phyloP scores from a whole-genome alignment of 1,140 invertebrate genomes.

The Lamellibrachia luymesi region DNA sequence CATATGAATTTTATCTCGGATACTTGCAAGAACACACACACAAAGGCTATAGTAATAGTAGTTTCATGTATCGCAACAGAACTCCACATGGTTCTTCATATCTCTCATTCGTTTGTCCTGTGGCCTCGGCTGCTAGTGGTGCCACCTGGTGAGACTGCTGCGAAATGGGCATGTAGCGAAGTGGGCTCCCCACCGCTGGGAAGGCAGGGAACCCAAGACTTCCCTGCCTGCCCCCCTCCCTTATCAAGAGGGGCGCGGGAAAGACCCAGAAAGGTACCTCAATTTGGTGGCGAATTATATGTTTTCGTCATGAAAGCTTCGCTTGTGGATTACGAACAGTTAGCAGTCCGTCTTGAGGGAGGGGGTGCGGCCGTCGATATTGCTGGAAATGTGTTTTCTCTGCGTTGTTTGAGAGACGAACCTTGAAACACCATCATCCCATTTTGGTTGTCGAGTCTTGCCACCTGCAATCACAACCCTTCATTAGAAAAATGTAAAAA shows the following conservation, averaged over 20 bases:
- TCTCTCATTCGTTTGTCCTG: background rate
- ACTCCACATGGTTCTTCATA: background rate
- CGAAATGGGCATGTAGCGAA: background rate
- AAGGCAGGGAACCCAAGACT: background rate
- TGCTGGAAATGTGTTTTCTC: constrained; percentile 4
- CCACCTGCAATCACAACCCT: background rate
- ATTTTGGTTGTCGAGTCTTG: background rate
- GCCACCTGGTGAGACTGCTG: background rate
- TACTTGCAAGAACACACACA: background rate
- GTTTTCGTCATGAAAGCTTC: background rate
- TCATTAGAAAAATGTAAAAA: background rate
- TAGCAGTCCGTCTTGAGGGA: background rate
- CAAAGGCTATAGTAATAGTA: background rate
- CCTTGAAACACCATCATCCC: background rate
- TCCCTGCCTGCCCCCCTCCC: background rate
- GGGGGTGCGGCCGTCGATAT: background rate
- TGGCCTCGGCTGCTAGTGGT: background rate
- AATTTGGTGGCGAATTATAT: background rate
- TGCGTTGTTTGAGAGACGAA: background rate
- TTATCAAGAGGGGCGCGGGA: background rate
- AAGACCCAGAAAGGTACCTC: background rate
- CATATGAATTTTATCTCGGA: background rate
- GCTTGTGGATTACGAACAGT: background rate
- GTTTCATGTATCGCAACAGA: background rate
- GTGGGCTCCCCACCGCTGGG: background rate